Percentiles rank a stretch among this genome's conserved stretches.
Evolutionary conservation across 2,888 invertebrate species (phyloP).

Genomic region (Hyposoter dolosus): DNA sequence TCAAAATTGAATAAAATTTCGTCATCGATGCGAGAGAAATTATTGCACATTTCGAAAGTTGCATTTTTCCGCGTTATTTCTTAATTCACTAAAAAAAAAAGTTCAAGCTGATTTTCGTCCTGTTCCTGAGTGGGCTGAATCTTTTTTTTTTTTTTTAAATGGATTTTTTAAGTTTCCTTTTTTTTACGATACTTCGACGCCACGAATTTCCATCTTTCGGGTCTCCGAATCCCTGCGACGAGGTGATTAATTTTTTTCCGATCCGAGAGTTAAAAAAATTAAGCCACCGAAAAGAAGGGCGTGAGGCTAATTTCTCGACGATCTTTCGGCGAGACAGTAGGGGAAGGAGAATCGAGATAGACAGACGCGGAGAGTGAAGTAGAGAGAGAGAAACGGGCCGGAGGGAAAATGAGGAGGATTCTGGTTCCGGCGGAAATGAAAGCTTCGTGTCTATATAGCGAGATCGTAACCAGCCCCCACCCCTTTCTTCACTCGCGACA

Average conservation of each 20-base stretch:
- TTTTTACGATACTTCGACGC: too few relatives aligned
- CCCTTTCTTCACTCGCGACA: conserved; percentile 35
- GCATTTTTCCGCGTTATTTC: too few relatives aligned
- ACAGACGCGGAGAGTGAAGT: not conserved
- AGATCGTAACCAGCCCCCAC: conserved; percentile 67
- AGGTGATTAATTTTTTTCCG: not conserved
- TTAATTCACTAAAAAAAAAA: too few relatives aligned
- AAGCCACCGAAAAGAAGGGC: not conserved
- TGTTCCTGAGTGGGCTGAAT: too few relatives aligned
- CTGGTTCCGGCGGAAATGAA: conserved; percentile 84
- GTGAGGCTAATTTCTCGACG: conserved; percentile 8
- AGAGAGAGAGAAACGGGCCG: conserved; percentile 21
- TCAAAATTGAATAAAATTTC: too few relatives aligned
- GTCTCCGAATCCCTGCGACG: too few relatives aligned
- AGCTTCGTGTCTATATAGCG: conserved; percentile 77
- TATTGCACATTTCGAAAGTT: too few relatives aligned
- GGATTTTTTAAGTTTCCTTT: too few relatives aligned
- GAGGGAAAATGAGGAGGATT: conserved; percentile 72
- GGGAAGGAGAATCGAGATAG: not conserved
- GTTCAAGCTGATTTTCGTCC: too few relatives aligned
- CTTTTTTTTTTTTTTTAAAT: too few relatives aligned
- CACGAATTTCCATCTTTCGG: too few relatives aligned
- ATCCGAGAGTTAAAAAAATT: not conserved
- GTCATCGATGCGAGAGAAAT: too few relatives aligned
- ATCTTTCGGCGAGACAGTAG: not conserved